Evolutionary conservation across 2,797 vertebrate species (phyloP).

Genomic region (Spea hammondii): DNA sequence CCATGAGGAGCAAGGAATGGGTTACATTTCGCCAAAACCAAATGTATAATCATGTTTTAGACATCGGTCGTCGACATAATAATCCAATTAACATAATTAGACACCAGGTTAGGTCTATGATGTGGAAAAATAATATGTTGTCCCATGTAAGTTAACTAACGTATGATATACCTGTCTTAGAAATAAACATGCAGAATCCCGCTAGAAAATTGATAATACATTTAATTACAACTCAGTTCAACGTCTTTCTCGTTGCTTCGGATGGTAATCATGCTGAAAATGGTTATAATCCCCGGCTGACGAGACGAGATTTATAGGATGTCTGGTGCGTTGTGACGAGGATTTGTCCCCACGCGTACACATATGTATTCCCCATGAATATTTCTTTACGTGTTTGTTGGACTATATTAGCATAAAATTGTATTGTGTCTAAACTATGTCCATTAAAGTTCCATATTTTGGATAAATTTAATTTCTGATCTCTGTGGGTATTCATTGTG

Average conservation of each 20-base stretch:
- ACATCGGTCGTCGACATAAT: slow-evolving; percentile 29
- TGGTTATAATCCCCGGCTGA: slow-evolving; percentile 46
- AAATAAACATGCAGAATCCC: slow-evolving; percentile 22
- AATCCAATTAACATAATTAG: slow-evolving; percentile 46
- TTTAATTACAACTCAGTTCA: slow-evolving; percentile 47
- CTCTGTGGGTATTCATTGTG: too few relatives aligned
- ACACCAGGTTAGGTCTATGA: slow-evolving; percentile 15
- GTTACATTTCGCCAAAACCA: slow-evolving; percentile 8
- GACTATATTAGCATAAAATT: too few relatives aligned
- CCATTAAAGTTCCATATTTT: too few relatives aligned
- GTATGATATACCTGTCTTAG: neutral
- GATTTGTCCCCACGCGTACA: slow-evolving; percentile 29
- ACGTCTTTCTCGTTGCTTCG: slow-evolving; percentile 22
- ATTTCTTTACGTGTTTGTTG: neutral
- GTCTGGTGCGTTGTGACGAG: slow-evolving; percentile 48
- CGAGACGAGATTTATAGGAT: slow-evolving; percentile 49
- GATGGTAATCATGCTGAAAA: slow-evolving; percentile 48
- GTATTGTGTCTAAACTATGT: too few relatives aligned
- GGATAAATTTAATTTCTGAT: too few relatives aligned
- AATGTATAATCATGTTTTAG: slow-evolving; percentile 37
- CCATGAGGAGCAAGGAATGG: neutral
- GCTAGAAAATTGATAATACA: slow-evolving; percentile 42
- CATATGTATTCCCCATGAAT: slow-evolving; percentile 39
- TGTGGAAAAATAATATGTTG: slow-evolving; percentile 25
- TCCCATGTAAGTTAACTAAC: slow-evolving; percentile 7